Base-by-base conservation (phyloP, 1,140 invertebrate genomes). In the Procambarus virginalis region DNA sequence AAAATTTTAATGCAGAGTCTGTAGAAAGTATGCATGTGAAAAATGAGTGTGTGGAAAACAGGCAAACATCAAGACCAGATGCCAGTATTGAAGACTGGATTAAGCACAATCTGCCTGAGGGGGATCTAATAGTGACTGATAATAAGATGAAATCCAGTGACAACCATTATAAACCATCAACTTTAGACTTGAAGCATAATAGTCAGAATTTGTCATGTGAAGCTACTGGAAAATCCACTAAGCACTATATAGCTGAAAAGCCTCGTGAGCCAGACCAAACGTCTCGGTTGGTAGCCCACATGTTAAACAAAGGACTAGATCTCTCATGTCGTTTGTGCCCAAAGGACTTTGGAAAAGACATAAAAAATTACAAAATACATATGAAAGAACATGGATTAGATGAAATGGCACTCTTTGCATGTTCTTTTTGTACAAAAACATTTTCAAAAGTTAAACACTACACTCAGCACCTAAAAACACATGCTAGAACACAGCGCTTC, bases 311-410 rank as follows among this genome's bases (percentile, higher is more conserved):
- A 58, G 89, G 88, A 17, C 49, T 90, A 17, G 87, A 92, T 83
- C 75, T 90, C 12, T 73, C 81, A 2, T 92, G 91, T 17, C 88
- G 85, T 22, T 34, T 92, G 3, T 92, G 91, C 64, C 70, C 79
- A 14, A 86, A 86, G 51, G 80, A 90, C 45, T 92, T 92, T 90
- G 91, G 88, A 34, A 89, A 87, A 45, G 85, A 90, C 64, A 86
- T 90, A 4, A 86, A 58, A 5, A 87, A 79, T 46, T 92, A 90
- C 73, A 90, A 90, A 86, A 82, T 60, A 46, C 91, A 92, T 49
- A 92, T 92, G 91, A 92, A 90, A 64, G 87, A 84, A 80, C 91
- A 92, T 75, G 88, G 88, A 2, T 20, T 82, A 22, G 80, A 88
- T 4, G 88, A 84, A 75, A 51, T 78, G 14, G 83, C 78, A 45